A percentile compares a stretch with the other conserved stretches of the same genome.
Conservation (phyloP, 2,113 vertebrate genomes). For the Taurulus bubalis region DNA sequence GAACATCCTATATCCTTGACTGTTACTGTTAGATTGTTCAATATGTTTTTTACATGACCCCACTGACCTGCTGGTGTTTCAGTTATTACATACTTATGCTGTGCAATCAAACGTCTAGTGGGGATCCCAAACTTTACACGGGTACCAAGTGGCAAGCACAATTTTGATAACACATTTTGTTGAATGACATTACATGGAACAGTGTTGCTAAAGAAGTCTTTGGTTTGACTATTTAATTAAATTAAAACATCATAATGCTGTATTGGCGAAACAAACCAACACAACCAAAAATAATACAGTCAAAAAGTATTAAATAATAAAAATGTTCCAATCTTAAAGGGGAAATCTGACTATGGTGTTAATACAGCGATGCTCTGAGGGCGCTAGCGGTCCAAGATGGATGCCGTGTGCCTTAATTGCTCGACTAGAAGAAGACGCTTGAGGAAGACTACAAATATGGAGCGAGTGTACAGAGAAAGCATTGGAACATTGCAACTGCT, state of each 20-base stretch:
- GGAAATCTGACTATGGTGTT: neutral
- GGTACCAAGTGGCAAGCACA: neutral
- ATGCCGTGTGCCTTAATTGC: rapidly evolving
- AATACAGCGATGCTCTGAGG: neutral
- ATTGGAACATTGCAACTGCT: no score
- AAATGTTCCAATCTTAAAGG: neutral
- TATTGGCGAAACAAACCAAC: no score
- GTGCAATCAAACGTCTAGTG: no score
- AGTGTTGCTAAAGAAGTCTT: no score
- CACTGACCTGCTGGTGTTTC: neutral
- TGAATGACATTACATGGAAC: neutral
- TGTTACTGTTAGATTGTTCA: neutral
- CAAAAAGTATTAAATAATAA: neutral
- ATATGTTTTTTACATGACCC: neutral
- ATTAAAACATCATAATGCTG: no score
- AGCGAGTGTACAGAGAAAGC: neutral
- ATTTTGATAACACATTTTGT: neutral
- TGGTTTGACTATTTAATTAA: no score
- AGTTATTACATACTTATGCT: neutral
- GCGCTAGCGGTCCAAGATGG: neutral
- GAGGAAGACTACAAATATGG: conserved; percentile 17
- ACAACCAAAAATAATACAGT: neutral
- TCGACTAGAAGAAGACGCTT: conserved; percentile 40
- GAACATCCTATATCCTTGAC: neutral
- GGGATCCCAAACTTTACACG: no score